Evolutionary conservation across 1,140 invertebrate species (phyloP), one percentile per base, ranked within the genome.

Genomic region (Oncopodura yosiiana): DNA sequence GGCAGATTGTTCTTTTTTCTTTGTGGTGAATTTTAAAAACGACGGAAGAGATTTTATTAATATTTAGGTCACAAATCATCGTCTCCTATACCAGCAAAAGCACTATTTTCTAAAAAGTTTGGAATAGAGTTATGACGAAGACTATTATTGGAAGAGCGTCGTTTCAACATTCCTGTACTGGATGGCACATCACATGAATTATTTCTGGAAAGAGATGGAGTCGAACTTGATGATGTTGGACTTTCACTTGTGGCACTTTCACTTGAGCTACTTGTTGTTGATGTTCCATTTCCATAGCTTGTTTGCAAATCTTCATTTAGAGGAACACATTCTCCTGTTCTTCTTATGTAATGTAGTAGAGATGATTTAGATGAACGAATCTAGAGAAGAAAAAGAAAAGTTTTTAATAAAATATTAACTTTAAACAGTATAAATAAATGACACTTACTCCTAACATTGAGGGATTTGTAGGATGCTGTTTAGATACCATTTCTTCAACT

Each of bases 401-500:
- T 26, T 3, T 9, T 19, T 19, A 9, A 29, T 6, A 11, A 38
- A 8, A 4, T 8, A 11, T 39, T 16, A 8, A 38, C 14, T 3
- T 19, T 21, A 37, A 9, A 18, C 8, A 39, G 32, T 39, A 50
- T 18, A 14, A 39, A 39, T 39, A 16, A 39, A 14, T 19, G 3
- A 53, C 71, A 69, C 53, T 64, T 70, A 58, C 79, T 79, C 56
- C 61, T 29, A 58, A 56, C 14, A 53, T 24, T 14, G 57, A 59
- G 4, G 53, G 53, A 29, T 45, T 53, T 26, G 43, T 39, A 16
- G 61, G 61, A 66, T 79, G 77, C 68, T 84, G 86, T 70, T 87
- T 87, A 61, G 86, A 74, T 62, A 96, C 75, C 58, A 97, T 73
- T 70, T 97, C 91, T 69, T 95, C 89, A 0, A 96, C 93, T 80